Conservation (phyloP, 2,797 vertebrate species). For the Threskiornis aethiopicus region DNA sequence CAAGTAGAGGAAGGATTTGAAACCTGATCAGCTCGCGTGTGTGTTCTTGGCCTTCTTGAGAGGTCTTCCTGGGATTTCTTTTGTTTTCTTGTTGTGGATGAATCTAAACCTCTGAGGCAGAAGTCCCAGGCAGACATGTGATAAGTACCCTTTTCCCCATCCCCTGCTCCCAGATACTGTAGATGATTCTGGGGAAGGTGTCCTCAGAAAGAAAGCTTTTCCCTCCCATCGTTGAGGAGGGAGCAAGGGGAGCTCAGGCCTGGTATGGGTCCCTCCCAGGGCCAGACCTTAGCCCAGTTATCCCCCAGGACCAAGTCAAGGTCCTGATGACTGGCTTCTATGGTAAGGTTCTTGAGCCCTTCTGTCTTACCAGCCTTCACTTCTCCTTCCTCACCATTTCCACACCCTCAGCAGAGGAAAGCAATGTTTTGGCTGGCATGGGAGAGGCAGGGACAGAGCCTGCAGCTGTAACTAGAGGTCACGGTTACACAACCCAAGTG, state of each 20-base stretch:
- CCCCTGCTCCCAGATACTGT: not conserved
- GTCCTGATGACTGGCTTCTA: not conserved
- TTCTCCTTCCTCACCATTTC: not conserved
- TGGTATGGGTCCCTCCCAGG: not conserved
- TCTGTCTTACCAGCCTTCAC: not conserved
- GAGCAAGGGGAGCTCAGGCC: not conserved
- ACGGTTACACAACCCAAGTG: slow-evolving; percentile 51
- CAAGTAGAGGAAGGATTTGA: not conserved
- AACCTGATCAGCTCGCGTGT: not conserved
- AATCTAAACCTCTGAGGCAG: not conserved
- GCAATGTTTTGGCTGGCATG: not conserved
- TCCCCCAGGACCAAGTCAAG: not conserved
- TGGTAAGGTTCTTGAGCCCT: not conserved
- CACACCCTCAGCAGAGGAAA: not conserved
- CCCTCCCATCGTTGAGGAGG: accelerated
- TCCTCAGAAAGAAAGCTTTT: not conserved
- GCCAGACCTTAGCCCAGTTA: not conserved
- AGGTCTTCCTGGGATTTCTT: not conserved
- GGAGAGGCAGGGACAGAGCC: not conserved
- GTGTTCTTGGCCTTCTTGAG: not conserved
- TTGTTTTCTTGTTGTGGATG: not conserved
- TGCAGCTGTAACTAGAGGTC: slow-evolving; percentile 22
- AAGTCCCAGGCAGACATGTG: not conserved
- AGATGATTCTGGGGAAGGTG: not conserved
- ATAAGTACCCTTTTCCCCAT: not conserved